Conservation (phyloP, 2,888 invertebrate genomes). For the Trissolcus japonicus region DNA sequence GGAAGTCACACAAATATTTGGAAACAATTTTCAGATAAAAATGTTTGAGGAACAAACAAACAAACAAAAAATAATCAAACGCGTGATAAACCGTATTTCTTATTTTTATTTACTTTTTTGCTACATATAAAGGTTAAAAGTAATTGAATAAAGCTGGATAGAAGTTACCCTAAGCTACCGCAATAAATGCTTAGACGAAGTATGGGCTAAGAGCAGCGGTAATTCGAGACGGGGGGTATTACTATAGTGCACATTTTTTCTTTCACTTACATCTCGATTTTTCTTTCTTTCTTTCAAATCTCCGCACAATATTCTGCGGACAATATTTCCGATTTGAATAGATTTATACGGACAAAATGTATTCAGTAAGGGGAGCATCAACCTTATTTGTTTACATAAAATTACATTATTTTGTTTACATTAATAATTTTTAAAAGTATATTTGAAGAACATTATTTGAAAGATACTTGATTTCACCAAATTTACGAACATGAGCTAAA, state of each 20-base stretch:
- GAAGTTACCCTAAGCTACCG: constrained; percentile 55
- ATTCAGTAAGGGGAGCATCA: too few relatives aligned
- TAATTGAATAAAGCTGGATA: constrained; percentile 69
- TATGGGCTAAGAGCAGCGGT: constrained; percentile 73
- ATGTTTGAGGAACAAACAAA: background rate
- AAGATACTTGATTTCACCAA: too few relatives aligned
- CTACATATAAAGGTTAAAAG: constrained; percentile 70
- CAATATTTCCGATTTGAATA: constrained; percentile 2
- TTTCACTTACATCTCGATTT: constrained; percentile 12
- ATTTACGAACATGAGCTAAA: too few relatives aligned
- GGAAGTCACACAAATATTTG: too few relatives aligned
- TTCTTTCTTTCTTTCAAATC: constrained; percentile 29
- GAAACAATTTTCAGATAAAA: background rate
- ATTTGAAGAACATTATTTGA: too few relatives aligned
- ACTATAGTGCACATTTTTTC: constrained; percentile 32
- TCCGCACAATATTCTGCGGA: constrained; percentile 14
- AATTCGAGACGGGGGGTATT: constrained; percentile 72
- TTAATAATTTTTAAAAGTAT: too few relatives aligned
- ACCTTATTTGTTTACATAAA: background rate
- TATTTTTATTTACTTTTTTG: constrained; percentile 60
- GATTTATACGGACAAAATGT: background rate
- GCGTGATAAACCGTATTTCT: background rate
- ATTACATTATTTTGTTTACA: too few relatives aligned
- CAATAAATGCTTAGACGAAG: constrained; percentile 71
- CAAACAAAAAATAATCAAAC: background rate